Conservation (phyloP, 2,888 invertebrate genomes). For the Cerastoderma edule region DNA sequence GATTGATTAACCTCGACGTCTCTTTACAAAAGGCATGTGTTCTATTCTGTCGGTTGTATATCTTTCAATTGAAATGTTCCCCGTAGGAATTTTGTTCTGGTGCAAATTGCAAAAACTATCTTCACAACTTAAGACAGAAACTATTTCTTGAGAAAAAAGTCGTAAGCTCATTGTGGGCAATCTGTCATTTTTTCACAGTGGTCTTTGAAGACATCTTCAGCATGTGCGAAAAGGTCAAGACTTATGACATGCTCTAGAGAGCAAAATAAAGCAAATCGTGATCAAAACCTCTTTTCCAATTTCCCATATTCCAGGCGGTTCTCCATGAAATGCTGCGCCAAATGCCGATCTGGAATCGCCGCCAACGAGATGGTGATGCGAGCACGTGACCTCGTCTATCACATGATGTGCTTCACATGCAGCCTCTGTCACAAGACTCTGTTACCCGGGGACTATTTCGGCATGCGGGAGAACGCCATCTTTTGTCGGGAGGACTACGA, state of each 20-base stretch:
- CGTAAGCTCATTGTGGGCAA: no score
- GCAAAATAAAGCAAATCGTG: neutral
- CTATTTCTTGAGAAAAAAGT: no score
- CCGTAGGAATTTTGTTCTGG: no score
- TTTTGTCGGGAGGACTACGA: constrained; percentile 93
- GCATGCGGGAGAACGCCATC: constrained; percentile 92
- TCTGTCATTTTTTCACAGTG: no score
- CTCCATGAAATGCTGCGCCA: constrained; percentile 92
- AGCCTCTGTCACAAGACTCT: constrained; percentile 91
- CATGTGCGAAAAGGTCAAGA: neutral
- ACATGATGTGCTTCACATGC: constrained; percentile 95
- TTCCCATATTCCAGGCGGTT: constrained; percentile 89
- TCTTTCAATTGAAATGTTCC: no score
- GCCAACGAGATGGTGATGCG: constrained; percentile 96
- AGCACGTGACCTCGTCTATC: constrained; percentile 93
- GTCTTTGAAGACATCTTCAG: neutral
- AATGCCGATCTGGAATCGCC: constrained; percentile 93
- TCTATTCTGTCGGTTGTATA: no score
- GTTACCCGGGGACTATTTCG: constrained; percentile 95
- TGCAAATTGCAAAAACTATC: no score
- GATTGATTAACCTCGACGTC: no score
- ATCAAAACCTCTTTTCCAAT: neutral
- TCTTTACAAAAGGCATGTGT: no score
- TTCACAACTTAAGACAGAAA: no score
- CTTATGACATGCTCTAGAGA: neutral